Evolutionary conservation across 1,140 invertebrate species (phyloP).

Genomic region (Glomeris maerens): DNA sequence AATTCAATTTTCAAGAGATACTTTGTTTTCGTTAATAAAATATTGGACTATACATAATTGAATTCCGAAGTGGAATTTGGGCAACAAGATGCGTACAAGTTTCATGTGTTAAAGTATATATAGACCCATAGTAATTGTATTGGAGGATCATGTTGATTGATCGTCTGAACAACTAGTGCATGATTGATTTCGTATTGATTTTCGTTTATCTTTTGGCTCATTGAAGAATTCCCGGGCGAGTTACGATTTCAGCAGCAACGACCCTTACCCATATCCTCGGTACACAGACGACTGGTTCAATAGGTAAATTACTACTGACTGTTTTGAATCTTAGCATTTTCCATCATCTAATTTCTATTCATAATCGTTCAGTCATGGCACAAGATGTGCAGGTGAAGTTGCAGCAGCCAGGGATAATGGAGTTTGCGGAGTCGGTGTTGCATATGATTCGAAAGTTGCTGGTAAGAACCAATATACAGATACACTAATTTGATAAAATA

Average conservation of each 20-base stretch:
- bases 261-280: conserved; percentile 89
- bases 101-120: too few relatives aligned
- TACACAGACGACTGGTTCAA: conserved; percentile 98
- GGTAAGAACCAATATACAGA: too few relatives aligned
- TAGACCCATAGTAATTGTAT: too few relatives aligned
- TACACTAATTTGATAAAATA: too few relatives aligned
- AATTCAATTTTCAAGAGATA: too few relatives aligned
- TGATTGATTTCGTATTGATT: neutral
- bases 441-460: conserved; percentile 96
- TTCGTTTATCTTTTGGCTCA: conserved; percentile 31
- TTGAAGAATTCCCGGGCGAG: conserved; percentile 88
- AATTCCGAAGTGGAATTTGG: conserved; percentile 6
- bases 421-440: conserved; percentile 94
- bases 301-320: conserved; percentile 56
- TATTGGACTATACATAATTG: too few relatives aligned
- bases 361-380: conserved; percentile 77
- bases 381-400: conserved; percentile 91
- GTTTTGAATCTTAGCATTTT: too few relatives aligned
- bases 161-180: neutral
- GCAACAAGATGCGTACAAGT: neutral
- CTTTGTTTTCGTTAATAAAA: too few relatives aligned
- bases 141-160: neutral
- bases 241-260: conserved; percentile 97
- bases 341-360: too few relatives aligned
- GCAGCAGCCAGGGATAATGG: conserved; percentile 89